A percentile compares a stretch with the other conserved stretches of the same genome.
Conservation (phyloP, 2,888 invertebrate species). For the Odontomyia ornata region DNA sequence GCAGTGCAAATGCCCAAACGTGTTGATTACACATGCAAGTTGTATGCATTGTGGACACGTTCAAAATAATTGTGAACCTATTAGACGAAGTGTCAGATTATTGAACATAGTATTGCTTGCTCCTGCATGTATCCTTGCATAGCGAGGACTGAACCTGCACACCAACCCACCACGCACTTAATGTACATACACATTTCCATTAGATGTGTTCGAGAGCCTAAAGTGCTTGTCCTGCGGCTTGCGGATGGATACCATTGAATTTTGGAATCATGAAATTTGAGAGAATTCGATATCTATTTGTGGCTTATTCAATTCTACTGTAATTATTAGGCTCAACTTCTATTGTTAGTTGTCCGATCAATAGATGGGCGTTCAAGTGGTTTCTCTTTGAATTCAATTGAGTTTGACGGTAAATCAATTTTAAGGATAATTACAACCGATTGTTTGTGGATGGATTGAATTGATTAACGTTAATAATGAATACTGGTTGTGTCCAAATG, state of each 20-base stretch:
- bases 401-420: background rate
- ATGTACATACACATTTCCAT: background rate
- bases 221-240: background rate
- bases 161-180: too few relatives aligned
- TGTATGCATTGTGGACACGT: background rate
- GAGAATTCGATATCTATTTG: slow-evolving; percentile 20
- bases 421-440: background rate
- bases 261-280: background rate
- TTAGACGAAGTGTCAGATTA: slow-evolving; percentile 45
- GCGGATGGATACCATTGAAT: background rate
- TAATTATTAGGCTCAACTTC: background rate
- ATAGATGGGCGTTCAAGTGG: background rate
- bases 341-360: background rate
- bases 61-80: slow-evolving; percentile 44
- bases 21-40: slow-evolving; percentile 43
- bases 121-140: background rate
- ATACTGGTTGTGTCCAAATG: background rate
- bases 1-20: slow-evolving; percentile 43
- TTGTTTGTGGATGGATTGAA: background rate
- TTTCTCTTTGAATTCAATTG: background rate
- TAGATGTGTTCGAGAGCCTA: background rate
- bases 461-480: too few relatives aligned
- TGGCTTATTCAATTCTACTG: background rate
- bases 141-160: background rate
- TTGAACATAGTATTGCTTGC: background rate